These are phyloP conservation scores for Drosophila villosipedis DNA, from an alignment of 2,888 invertebrate genomes.

Conservation along the genomic window DNA sequence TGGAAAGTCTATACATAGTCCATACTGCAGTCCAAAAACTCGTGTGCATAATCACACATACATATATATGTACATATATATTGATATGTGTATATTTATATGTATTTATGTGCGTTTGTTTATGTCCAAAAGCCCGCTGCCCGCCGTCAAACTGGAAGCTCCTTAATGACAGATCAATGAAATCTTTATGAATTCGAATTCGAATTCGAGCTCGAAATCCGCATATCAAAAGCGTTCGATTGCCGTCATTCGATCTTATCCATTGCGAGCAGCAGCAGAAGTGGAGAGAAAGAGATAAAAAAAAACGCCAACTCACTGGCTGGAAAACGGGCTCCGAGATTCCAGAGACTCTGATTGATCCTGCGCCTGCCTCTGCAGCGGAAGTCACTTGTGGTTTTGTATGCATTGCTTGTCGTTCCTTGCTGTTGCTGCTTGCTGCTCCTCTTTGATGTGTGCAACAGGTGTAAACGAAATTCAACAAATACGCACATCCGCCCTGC, in stretches of 20 bases:
- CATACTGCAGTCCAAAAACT: slow-evolving; percentile 4
- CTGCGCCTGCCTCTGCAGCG: slow-evolving; percentile 53
- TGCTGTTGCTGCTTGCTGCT: slow-evolving; percentile 13
- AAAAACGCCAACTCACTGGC: slow-evolving; percentile 52
- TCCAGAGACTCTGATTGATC: slow-evolving; percentile 31
- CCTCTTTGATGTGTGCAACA: slow-evolving; percentile 68
- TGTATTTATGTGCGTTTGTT: background rate
- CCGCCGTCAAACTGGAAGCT: slow-evolving; percentile 69
- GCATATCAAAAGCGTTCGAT: slow-evolving; percentile 30
- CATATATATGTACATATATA: background rate
- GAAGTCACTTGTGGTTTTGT: slow-evolving; percentile 77
- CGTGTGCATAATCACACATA: slow-evolving; percentile 6
- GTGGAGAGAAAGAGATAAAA: slow-evolving; percentile 1
- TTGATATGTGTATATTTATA: background rate
- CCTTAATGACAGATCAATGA: slow-evolving; percentile 81
- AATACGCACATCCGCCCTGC: slow-evolving; percentile 74
- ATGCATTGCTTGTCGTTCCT: slow-evolving; percentile 54
- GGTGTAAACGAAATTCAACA: slow-evolving; percentile 78
- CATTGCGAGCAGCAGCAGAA: slow-evolving; percentile 3
- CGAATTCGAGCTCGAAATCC: slow-evolving; percentile 51
- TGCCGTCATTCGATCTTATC: slow-evolving; percentile 56
- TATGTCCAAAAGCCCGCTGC: slow-evolving; percentile 10
- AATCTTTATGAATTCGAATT: slow-evolving; percentile 75
- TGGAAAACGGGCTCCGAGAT: slow-evolving; percentile 22
- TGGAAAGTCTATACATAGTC: slow-evolving; percentile 5